A percentile compares a stretch with the other conserved stretches of the same genome.
These are phyloP conservation scores for Drosophila rhopaloa DNA, from an alignment of 1,140 invertebrate species.

Conservation along the genomic window DNA sequence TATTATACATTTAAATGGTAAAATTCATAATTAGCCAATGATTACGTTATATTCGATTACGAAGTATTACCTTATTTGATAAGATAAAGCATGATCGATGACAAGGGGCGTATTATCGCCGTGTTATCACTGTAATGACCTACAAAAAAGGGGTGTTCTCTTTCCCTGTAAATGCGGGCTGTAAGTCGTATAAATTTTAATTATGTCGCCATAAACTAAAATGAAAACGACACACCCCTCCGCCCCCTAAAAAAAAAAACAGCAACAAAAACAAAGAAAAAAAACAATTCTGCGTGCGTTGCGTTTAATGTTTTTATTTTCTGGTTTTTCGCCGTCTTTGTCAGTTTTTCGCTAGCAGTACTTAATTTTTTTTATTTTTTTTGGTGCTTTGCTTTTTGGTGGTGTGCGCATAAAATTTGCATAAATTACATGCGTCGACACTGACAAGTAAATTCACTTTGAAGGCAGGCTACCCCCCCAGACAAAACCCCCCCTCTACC, in stretches of 20 bases:
- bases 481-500: background rate
- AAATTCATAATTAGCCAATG: background rate
- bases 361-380: conserved; percentile 27
- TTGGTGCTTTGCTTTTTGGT: conserved; percentile 46
- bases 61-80: background rate
- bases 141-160: background rate
- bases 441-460: conserved; percentile 50
- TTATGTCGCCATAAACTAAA: conserved; percentile 77
- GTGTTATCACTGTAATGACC: conserved; percentile 6
- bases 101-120: background rate
- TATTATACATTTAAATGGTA: background rate
- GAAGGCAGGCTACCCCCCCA: conserved; percentile 14
- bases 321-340: conserved; percentile 7
- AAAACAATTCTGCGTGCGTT: conserved; percentile 38
- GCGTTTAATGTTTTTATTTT: conserved; percentile 33
- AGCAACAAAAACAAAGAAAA: conserved; percentile 13
- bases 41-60: background rate
- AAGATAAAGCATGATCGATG: conserved; percentile 18
- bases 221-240: conserved; percentile 29
- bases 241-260: conserved; percentile 13
- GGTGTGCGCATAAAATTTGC: conserved; percentile 77
- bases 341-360: conserved; percentile 43
- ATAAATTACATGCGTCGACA: conserved; percentile 69
- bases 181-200: conserved; percentile 71
- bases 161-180: conserved; percentile 25